A percentile compares a stretch with the other conserved stretches of the same genome.
Conservation (phyloP, 2,888 invertebrate species). For the Dromius quadrimaculatus region DNA sequence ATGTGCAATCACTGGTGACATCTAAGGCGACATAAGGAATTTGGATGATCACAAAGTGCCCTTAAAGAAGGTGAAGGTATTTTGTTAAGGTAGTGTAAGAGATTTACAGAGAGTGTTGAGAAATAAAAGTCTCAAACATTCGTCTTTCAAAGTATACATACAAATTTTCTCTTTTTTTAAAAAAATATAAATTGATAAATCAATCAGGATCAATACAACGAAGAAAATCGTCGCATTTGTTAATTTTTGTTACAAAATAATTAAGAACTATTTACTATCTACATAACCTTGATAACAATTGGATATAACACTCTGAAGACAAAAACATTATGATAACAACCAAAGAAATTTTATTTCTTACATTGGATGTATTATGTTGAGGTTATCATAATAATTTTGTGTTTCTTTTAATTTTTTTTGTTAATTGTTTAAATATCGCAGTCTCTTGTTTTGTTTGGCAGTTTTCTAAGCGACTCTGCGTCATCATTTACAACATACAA, state of each 20-base stretch:
- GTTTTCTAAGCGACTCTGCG: conserved; percentile 53
- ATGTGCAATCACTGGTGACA: conserved; percentile 54
- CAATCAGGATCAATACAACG: conserved; percentile 46
- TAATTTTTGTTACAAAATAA: conserved; percentile 64
- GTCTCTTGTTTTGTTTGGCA: conserved; percentile 64
- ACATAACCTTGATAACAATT: conserved; percentile 65
- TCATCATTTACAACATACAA: conserved; percentile 49
- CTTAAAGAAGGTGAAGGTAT: conserved; percentile 57
- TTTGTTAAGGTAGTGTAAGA: conserved; percentile 41
- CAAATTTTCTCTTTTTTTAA: conserved; percentile 55
- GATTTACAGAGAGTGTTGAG: conserved; percentile 53
- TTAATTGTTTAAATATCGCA: conserved; percentile 68
- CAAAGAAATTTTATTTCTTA: no score
- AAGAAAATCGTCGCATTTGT: conserved; percentile 52
- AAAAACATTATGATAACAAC: conserved; percentile 66
- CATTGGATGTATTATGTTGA: no score
- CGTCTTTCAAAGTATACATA: conserved; percentile 61
- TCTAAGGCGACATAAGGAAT: conserved; percentile 64
- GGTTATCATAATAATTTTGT: conserved; percentile 67
- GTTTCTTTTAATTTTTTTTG: conserved; percentile 59
- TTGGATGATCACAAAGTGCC: conserved; percentile 66
- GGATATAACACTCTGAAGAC: conserved; percentile 62
- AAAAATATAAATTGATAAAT: conserved; percentile 42
- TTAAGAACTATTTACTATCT: conserved; percentile 64
- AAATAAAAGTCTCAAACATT: conserved; percentile 62